Percentiles rank a stretch among this genome's conserved stretches.
phyloP scores from a whole-genome alignment of 2,113 vertebrate species.

The Cavia aperea region DNA sequence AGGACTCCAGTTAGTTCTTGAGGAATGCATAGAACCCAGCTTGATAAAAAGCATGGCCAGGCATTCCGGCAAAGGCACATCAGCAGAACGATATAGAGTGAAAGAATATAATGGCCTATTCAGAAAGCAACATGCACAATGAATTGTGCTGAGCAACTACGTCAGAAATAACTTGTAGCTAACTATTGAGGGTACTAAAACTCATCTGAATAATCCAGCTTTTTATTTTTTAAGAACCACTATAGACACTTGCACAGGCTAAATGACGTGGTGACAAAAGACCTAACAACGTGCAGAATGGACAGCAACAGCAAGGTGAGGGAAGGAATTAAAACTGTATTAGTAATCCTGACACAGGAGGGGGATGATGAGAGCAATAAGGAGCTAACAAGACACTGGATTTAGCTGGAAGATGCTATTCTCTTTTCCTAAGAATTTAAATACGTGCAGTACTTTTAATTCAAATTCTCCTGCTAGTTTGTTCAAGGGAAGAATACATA shows the following conservation, averaged over 20 bases:
- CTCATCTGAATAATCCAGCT: not conserved
- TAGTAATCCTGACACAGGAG: not conserved
- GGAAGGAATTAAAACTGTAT: not conserved
- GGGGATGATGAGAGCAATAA: not conserved
- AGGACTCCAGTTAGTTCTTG: not conserved
- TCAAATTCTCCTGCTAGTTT: conserved; percentile 32
- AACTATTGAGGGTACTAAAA: not conserved
- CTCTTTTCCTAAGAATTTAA: conserved; percentile 8
- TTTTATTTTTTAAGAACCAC: not conserved
- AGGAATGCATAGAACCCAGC: not conserved
- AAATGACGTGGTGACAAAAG: not conserved
- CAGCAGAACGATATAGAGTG: not conserved
- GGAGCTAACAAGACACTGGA: not conserved
- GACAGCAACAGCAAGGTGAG: not conserved
- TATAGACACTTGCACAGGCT: not conserved
- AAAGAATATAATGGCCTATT: not conserved
- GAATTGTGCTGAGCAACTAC: not conserved
- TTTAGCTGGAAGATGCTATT: not conserved
- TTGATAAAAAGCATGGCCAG: not conserved
- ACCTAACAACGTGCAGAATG: not conserved
- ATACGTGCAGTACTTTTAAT: not conserved
- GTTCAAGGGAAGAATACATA: conserved; percentile 3
- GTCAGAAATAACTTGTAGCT: not conserved
- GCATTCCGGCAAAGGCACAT: not conserved
- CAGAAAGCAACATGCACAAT: not conserved